Percentiles rank a stretch among this genome's conserved stretches.
phyloP scores from a whole-genome alignment of 2,113 vertebrate species.

The Cacatua alba region DNA sequence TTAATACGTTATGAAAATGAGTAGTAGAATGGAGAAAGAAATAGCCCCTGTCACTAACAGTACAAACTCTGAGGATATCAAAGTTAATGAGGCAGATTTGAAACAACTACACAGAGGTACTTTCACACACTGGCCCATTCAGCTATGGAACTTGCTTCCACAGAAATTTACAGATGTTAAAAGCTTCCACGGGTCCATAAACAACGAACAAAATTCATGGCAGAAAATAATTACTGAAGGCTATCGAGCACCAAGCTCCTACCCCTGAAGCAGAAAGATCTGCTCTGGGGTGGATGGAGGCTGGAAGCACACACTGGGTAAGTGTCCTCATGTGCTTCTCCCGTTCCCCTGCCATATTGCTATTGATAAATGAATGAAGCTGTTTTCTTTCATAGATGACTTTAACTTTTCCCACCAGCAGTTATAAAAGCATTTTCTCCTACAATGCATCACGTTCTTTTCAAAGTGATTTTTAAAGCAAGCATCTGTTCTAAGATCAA shows the following conservation, averaged over 20 bases:
- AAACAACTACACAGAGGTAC: not conserved
- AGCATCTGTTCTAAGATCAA: not conserved
- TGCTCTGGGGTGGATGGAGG: not conserved
- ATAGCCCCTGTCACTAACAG: not conserved
- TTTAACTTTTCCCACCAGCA: not conserved
- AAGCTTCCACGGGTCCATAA: not conserved
- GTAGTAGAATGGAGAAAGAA: not conserved
- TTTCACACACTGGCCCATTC: not conserved
- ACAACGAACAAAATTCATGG: not conserved
- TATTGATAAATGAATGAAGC: not conserved
- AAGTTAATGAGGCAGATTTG: not conserved
- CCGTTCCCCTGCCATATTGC: not conserved
- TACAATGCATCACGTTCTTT: not conserved
- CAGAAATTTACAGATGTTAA: not conserved
- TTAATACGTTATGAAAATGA: not conserved
- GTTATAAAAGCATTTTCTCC: not conserved
- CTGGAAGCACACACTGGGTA: not conserved
- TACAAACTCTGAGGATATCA: not conserved
- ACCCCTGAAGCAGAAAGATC: not conserved
- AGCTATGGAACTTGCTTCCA: not conserved
- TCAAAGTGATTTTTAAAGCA: not conserved
- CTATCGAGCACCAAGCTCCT: not conserved
- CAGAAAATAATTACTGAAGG: not conserved
- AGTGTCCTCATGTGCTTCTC: not conserved
- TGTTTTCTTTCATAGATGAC: not conserved